phyloP scores from a whole-genome alignment of 2,113 vertebrate genomes.

The Alethe diademata region DNA sequence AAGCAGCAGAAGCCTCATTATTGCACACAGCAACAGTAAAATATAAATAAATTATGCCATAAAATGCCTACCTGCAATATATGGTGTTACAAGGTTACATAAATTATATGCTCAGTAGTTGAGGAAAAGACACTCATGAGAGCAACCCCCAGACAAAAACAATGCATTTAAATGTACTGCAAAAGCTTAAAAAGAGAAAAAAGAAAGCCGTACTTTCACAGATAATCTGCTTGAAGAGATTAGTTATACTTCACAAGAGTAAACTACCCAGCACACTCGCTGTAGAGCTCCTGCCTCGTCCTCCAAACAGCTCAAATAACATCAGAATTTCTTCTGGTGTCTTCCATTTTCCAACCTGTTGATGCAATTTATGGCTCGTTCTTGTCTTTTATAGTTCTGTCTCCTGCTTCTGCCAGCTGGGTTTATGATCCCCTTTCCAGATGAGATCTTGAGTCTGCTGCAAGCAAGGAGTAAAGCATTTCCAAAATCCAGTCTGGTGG shows the following conservation, averaged over 20 bases:
- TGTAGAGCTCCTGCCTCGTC: not conserved
- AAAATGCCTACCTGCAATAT: not conserved
- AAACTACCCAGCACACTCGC: not conserved
- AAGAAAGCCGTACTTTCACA: fast-evolving
- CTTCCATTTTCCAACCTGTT: not conserved
- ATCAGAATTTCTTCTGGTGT: not conserved
- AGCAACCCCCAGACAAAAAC: not conserved
- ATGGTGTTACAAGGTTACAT: not conserved
- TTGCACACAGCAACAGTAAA: not conserved
- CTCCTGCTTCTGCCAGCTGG: not conserved
- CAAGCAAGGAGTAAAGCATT: not conserved
- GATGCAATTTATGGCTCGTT: not conserved
- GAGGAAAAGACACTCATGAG: not conserved
- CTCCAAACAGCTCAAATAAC: not conserved
- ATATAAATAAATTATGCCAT: not conserved
- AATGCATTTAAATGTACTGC: not conserved
- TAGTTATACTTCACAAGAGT: not conserved
- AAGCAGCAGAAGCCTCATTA: not conserved
- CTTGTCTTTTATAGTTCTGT: not conserved
- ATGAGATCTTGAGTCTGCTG: not conserved
- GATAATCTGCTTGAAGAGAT: not conserved
- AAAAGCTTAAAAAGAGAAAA: not conserved
- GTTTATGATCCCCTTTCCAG: not conserved
- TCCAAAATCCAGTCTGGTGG: not conserved
- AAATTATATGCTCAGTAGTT: not conserved